Percentiles rank a stretch among this genome's conserved stretches.
These are phyloP conservation scores for Myripristis jacobus DNA, from an alignment of 2,797 vertebrate species.

Conservation along the genomic window DNA sequence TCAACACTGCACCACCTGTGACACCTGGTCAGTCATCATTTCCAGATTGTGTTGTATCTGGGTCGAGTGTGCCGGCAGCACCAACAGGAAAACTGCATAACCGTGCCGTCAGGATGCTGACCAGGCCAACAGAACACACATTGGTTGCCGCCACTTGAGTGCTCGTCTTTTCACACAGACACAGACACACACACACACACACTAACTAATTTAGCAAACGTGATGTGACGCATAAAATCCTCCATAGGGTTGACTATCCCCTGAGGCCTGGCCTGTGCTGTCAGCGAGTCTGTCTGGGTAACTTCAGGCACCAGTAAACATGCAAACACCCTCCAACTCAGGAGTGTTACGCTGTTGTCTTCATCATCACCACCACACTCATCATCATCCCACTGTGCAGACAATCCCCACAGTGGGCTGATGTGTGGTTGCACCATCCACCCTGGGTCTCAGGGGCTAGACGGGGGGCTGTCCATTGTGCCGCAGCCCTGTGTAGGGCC, in stretches of 20 bases:
- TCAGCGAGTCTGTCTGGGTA: constrained; percentile 45
- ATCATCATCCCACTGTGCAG: neutral
- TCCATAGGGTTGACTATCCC: constrained; percentile 52
- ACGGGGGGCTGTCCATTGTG: constrained; percentile 91
- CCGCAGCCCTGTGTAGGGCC: constrained; percentile 90
- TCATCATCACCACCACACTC: constrained; percentile 3
- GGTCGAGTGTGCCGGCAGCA: constrained; percentile 6
- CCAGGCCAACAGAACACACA: neutral
- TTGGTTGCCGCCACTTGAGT: constrained; percentile 8
- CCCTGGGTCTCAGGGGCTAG: constrained; percentile 63
- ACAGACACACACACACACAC: constrained; percentile 37
- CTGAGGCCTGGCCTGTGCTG: constrained; percentile 42
- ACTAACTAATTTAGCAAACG: constrained; percentile 65
- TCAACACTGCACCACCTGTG: constrained; percentile 22
- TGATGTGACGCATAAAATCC: constrained; percentile 66
- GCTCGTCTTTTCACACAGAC: constrained; percentile 44
- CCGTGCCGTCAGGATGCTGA: constrained; percentile 9
- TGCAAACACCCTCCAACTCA: constrained; percentile 34
- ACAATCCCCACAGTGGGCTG: constrained; percentile 28
- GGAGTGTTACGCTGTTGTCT: constrained; percentile 11
- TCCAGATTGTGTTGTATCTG: neutral
- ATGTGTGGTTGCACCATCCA: constrained; percentile 15
- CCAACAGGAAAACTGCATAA: constrained; percentile 22
- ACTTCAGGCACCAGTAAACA: constrained; percentile 66
- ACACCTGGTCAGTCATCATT: constrained; percentile 15